Evolutionary conservation across 2,888 invertebrate species (phyloP).

Genomic region (Itoplectis maculator): DNA sequence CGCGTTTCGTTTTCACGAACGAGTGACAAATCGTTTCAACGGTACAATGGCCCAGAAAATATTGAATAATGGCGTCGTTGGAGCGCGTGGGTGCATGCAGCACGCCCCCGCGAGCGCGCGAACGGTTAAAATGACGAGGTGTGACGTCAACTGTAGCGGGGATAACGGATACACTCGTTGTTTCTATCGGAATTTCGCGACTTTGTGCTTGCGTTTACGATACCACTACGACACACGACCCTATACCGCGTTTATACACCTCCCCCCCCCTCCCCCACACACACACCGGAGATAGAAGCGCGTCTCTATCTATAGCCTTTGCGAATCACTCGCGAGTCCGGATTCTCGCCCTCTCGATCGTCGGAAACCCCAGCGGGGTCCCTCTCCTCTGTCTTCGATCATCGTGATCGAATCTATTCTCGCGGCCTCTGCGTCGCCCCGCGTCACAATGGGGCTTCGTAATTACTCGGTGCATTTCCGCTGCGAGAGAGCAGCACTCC

Average conservation of each 20-base stretch:
- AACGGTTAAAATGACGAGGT: neutral
- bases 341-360: constrained; percentile 21
- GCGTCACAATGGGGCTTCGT: constrained; percentile 61
- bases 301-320: constrained; percentile 1
- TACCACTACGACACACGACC: neutral
- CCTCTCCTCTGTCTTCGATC: constrained; percentile 44
- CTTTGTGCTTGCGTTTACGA: neutral
- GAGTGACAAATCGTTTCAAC: constrained; percentile 1
- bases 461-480: constrained; percentile 65
- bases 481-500: constrained; percentile 31
- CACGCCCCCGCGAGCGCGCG: too few relatives aligned
- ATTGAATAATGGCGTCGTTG: constrained; percentile 16
- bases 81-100: neutral
- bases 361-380: constrained; percentile 21
- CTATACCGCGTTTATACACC: neutral
- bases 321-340: constrained; percentile 3
- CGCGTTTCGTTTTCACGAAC: neutral
- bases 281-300: too few relatives aligned
- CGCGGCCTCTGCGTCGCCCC: constrained; percentile 29
- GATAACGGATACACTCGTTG: constrained; percentile 8
- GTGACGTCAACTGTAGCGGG: neutral
- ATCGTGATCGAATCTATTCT: constrained; percentile 58
- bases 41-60: constrained; percentile 5
- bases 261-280: too few relatives aligned
- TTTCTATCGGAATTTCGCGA: constrained; percentile 12